Base-by-base conservation (phyloP, 30 jellyfish, hydroid and myxozoan genomes). In the Mastigias papua region DNA sequence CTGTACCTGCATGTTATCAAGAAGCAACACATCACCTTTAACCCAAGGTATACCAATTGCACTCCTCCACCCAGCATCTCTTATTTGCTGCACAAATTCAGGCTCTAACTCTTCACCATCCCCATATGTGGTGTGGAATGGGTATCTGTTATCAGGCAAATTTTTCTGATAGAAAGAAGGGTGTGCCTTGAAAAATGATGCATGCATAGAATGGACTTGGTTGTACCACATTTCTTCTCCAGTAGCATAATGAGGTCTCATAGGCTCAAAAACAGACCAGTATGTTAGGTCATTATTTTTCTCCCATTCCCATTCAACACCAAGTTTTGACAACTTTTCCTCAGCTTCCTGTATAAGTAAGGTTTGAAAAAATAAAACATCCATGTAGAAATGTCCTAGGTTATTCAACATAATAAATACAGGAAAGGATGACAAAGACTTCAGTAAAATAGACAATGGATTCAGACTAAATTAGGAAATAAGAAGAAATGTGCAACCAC, bases 51-150 rank as follows among this genome's bases (percentile, higher is more conserved):
- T 87, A 16, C 97, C 98, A 31, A 92, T 89, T 28, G 98, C 96
- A 48, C 86, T 58, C 20, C 75, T 80, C 98, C 96, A 86, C 0
- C 89, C 91, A 0, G 93, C 98, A 34, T 86, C 93, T 48, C 98
- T 74, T 48, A 80, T 78, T 48, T 86, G 97, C 69, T 80, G 97
- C 33, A 92, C 17, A 33, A 78, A 74, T 33, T 87, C 97, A 8
- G 94, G 94, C 69, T 92, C 96, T 19, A 92, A 49, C 80, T 92
- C 98, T 72, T 92, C 98, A 3, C 98, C 98, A 57, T 92, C 94
- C 37, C 98, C 98, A 46, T 92, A 92, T 4, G 98, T 86, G 49
- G 86, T 46, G 74, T 92, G 98, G 32, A 92, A 58, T 19, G 95
- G 93, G 82, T 78, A 86, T 64, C 71, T 68, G 71, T 86, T 46